A percentile compares a stretch with the other conserved stretches of the same genome.
These are phyloP conservation scores for Globia sparganii DNA, from an alignment of 2,888 invertebrate species.

Conservation along the genomic window DNA sequence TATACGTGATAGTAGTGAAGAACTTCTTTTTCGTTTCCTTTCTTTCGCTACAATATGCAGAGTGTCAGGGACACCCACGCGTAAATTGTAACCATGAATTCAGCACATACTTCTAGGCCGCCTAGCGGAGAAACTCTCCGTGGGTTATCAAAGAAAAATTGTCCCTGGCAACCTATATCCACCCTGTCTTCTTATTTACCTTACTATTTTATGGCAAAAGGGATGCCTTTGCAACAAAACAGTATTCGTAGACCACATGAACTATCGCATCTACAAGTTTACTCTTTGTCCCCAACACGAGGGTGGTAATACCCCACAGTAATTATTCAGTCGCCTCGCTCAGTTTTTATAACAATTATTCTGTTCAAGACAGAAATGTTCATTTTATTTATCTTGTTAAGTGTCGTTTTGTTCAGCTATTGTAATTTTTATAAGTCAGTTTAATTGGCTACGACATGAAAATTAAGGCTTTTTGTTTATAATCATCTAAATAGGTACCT, in stretches of 20 bases:
- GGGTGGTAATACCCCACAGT: constrained; percentile 18
- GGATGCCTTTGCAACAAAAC: neutral
- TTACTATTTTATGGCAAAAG: too few relatives aligned
- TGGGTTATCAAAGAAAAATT: too few relatives aligned
- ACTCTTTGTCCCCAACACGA: constrained; percentile 11
- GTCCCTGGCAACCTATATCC: too few relatives aligned
- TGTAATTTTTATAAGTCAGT: neutral
- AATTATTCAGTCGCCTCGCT: constrained; percentile 24
- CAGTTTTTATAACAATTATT: constrained; percentile 26
- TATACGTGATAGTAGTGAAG: too few relatives aligned
- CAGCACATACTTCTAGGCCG: too few relatives aligned
- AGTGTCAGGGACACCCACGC: too few relatives aligned
- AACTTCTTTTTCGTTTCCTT: too few relatives aligned
- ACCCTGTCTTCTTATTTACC: too few relatives aligned
- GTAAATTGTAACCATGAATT: too few relatives aligned
- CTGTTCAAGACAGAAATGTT: constrained; percentile 14
- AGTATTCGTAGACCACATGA: neutral
- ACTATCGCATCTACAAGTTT: neutral
- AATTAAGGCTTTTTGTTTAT: neutral
- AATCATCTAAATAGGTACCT: too few relatives aligned
- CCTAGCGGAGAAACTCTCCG: too few relatives aligned
- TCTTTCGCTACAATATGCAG: too few relatives aligned
- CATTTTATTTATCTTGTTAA: constrained; percentile 33
- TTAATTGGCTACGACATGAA: neutral
- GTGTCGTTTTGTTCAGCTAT: constrained; percentile 5